Conservation (phyloP, 2,113 vertebrate genomes). For the Rhinogobius similis region DNA sequence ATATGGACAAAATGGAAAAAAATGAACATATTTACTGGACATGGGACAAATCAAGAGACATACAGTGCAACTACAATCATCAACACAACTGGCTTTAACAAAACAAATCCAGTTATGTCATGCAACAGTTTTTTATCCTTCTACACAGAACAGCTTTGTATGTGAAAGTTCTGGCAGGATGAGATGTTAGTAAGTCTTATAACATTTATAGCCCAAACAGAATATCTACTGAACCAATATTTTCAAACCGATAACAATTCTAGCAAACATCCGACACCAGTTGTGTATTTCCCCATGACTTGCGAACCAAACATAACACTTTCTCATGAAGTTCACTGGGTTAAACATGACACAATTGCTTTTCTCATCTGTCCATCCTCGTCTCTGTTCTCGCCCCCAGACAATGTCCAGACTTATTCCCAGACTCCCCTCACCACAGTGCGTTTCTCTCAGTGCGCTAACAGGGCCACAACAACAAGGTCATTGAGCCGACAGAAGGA, state of each 20-base stretch:
- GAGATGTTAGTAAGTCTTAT: too few relatives aligned
- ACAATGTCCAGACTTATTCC: slow-evolving; percentile 67
- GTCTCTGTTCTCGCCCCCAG: slow-evolving; percentile 45
- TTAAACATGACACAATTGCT: slow-evolving; percentile 41
- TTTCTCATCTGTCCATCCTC: slow-evolving; percentile 25
- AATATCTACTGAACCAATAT: background rate
- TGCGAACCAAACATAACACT: background rate
- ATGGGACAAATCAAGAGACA: too few relatives aligned
- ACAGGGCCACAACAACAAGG: slow-evolving; percentile 74
- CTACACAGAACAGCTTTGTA: background rate
- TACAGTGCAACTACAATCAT: too few relatives aligned
- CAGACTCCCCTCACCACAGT: slow-evolving; percentile 45
- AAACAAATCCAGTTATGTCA: background rate
- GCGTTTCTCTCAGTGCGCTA: slow-evolving; percentile 53
- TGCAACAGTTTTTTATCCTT: background rate
- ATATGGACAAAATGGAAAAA: too few relatives aligned
- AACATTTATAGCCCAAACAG: too few relatives aligned
- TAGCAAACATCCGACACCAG: background rate
- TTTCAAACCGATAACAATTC: too few relatives aligned
- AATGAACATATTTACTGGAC: too few relatives aligned
- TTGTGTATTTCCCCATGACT: background rate
- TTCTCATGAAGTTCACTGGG: slow-evolving; percentile 37
- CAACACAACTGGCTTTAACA: too few relatives aligned
- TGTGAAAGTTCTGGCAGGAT: background rate
- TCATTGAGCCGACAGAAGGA: slow-evolving; percentile 67